A percentile compares a stretch with the other conserved stretches of the same genome.
Conservation (phyloP, 2,797 vertebrate genomes). For the Liparis tanakae region DNA sequence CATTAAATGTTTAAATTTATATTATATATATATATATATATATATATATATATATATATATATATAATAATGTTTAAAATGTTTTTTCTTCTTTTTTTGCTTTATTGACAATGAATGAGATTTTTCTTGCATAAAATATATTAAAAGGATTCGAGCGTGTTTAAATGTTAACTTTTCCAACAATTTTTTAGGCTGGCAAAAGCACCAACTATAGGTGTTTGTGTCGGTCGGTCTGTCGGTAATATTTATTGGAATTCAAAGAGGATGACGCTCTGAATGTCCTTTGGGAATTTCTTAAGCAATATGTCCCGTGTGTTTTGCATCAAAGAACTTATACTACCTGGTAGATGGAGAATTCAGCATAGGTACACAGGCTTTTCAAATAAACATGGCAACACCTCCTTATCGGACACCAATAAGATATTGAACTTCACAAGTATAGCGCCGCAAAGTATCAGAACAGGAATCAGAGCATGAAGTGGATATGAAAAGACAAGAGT, state of each 20-base stretch:
- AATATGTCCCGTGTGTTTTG: constrained; percentile 21
- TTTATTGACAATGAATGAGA: too few species aligned
- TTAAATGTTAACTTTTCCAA: too few species aligned
- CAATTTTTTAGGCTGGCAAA: too few species aligned
- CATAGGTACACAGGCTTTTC: constrained; percentile 35
- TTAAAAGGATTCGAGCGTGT: too few species aligned
- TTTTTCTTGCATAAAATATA: too few species aligned
- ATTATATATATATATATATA: too few species aligned
- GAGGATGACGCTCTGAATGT: constrained; percentile 9
- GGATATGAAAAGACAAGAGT: neutral
- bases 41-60: too few species aligned
- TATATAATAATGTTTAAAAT: too few species aligned
- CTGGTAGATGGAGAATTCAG: constrained; percentile 12
- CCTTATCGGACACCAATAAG: constrained; percentile 20
- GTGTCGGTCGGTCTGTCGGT: too few species aligned
- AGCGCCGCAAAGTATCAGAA: constrained; percentile 15
- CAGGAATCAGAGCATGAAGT: constrained; percentile 23
- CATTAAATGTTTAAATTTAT: too few species aligned
- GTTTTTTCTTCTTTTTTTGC: too few species aligned
- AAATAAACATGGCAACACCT: constrained; percentile 53
- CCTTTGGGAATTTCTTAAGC: constrained; percentile 12
- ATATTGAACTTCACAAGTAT: constrained; percentile 41
- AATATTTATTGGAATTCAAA: constrained; percentile 19
- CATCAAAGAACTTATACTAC: constrained; percentile 17
- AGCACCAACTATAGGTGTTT: too few species aligned